Evolutionary conservation across 1,140 invertebrate genomes (phyloP), one percentile per base, ranked within the genome.

Genomic region (Thaumatotibia leucotreta): DNA sequence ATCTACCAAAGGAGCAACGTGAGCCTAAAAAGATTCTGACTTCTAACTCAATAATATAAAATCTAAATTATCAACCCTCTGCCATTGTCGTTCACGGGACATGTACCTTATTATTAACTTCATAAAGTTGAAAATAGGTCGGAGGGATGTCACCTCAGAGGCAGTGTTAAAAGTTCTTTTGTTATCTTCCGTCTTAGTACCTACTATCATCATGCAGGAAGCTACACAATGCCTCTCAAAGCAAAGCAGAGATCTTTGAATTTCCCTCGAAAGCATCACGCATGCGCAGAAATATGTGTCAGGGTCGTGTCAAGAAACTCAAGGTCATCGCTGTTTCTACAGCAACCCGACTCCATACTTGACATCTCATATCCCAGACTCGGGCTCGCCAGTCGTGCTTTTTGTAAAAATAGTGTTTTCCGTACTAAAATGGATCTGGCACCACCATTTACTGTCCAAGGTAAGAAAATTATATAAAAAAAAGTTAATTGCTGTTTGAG

Each of bases 301-400:
- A 90, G 74, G 88, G 86, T 73, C 83, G 70, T 76, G 78, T 74
- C 80, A 75, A 70, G n/a, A n/a, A 76, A 64, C 68, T 73, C 85
- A 90, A 90, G 88, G 88, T 90, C 86, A 84, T 22, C 71, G 63
- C 73, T 88, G 84, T 89, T 89, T 88, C 76, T 61, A 39, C 50
- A 24, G 52, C 52, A 58, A 58, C 52, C 52, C 24, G 20, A 54
- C 23, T 54, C 50, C 50, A 54, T 27, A 52, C 50, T 27, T 27
- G 52, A 31, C 52, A 58, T 29, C 14, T 58, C n/a, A 24, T 31
- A 29, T 3, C 23, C 24, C 23, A 17, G 9, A 1, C 4, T 31
- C 24, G n/a, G n/a, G 3, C 11, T 11, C 52, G n/a, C 9, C 52
- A 50, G 63, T 67, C 22, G 14, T 69, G 31, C 9, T 17, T 65